Base-by-base conservation (phyloP, 1,140 invertebrate species). In the Drosophila sturtevanti region DNA sequence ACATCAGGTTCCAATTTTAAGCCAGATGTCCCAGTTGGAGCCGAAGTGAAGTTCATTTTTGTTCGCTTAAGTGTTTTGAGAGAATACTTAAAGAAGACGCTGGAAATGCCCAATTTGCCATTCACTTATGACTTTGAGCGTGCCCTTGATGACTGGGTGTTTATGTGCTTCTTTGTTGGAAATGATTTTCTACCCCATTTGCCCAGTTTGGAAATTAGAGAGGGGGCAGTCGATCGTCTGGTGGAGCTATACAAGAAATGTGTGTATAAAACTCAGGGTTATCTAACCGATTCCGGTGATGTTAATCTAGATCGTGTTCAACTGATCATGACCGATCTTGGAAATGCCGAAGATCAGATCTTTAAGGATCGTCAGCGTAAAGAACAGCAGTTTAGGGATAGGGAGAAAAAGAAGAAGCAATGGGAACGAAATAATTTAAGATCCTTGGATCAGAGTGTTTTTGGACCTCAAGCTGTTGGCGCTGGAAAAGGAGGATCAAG, bases 91-190 rank as follows among this genome's bases (percentile, higher is more conserved):
- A 96, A 97, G 90, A 95, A 94, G 92, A 98, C 99, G 77, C 93
- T 99, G 35, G 92, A 94, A 62, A 99, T 99, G 97, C 96, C 96
- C 0, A 97, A 97, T 92, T 93, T 99, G 12, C 98, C 98, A 1
- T 99, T 99, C 91, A 71, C 61, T 24, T 98, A 97, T 91, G 96
- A 97, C 79, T 97, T 98, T 90, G 97, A 99, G 89, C 93, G 98
- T 68, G 97, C 95, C 1, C 91, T 99, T 2, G 99, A 99, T 92
- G 99, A 99, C 93, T 99, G 99, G 98, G 98, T 99, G 0, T 99
- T 99, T 92, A 99, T 99, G 98, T 99, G 99, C 93, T 99, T 99
- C 93, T 99, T 99, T 93, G 99, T 99, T 63, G 99, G 99, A 44
- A 99, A 99, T 93, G 99, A 99, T 93, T 99, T 99, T 92, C 92